A percentile compares a stretch with the other conserved stretches of the same genome.
phyloP scores from a whole-genome alignment of 2,888 invertebrate species.

The Pardosa pseudoannulata region DNA sequence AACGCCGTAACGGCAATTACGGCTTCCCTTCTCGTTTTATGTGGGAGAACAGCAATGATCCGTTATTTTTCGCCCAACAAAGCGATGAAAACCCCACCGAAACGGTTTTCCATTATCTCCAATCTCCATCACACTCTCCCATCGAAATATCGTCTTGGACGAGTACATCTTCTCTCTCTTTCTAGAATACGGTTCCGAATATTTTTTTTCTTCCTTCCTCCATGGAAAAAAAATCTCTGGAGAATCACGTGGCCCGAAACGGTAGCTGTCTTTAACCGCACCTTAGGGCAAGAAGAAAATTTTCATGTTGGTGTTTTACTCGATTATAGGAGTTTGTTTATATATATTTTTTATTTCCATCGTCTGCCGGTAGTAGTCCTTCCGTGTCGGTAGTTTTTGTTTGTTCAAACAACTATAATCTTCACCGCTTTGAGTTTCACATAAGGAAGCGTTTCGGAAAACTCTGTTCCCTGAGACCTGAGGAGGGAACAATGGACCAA shows the following conservation, averaged over 20 bases:
- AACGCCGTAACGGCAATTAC: too few species aligned
- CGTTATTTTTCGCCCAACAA: neutral
- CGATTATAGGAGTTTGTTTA: neutral
- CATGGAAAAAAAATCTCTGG: neutral
- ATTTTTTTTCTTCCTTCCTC: neutral
- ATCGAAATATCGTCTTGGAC: neutral
- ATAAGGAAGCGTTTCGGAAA: neutral
- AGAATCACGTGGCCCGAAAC: slow-evolving; percentile 50
- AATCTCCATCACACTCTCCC: neutral
- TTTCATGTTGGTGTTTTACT: neutral
- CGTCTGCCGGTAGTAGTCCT: neutral
- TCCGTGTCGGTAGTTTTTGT: slow-evolving; percentile 40
- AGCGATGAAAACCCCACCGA: neutral
- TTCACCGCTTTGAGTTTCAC: slow-evolving; percentile 34
- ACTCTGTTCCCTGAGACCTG: neutral
- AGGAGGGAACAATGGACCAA: neutral
- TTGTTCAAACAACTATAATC: slow-evolving; percentile 10
- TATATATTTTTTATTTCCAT: neutral
- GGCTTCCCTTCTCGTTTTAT: too few species aligned
- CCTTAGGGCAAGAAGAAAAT: neutral
- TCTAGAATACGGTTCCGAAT: neutral
- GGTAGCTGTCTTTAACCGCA: neutral
- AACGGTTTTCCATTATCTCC: neutral
- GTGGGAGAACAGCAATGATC: neutral
- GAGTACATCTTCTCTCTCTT: neutral